Base-by-base conservation (phyloP, 2,797 vertebrate genomes). In the Muscicapa striata region DNA sequence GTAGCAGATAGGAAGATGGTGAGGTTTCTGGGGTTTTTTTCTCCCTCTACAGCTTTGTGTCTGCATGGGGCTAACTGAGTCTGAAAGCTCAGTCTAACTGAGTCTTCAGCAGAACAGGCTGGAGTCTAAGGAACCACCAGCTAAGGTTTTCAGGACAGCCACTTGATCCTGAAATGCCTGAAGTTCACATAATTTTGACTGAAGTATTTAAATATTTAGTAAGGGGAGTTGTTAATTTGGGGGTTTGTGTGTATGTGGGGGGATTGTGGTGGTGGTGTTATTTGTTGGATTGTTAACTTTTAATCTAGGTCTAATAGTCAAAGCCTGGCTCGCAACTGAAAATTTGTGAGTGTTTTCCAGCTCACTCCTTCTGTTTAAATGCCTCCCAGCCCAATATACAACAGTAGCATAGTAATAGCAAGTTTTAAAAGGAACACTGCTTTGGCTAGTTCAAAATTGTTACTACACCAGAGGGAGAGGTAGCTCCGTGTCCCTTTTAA, bases 1-100 rank as follows among this genome's bases (percentile, higher is more conserved):
- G 13, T 27, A 41, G 5, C 20, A 41, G 22, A 29, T 9, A 36
- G 12, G 11, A 6, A 12, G 8, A 29, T 57, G 4, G 6, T 63
- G 10, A n/a, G 36, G 6, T 2, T 30, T 55, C 49, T 10, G 6
- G 3, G 5, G 0, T 3, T 5, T 20, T 52, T 58, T 38, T 45
- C 32, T 3, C 3, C 24, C 12, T 77, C 9, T 40, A 26, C 4
- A n/a, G 5, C 3, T 84, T 54, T 70, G 5, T 62, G 23, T 30
- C 19, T 70, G 2, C 21, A 55, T 54, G 13, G 16, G 3, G 7
- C 13, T 49, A 82, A 8, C 6, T 51, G 36, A 41, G 4, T 38
- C n/a, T 49, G 29, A 67, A 90, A 78, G 27, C 2, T 79, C 9
- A 49, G 19, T 45, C 43, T 43, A 43, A 43, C 43, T 45, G 19